A percentile compares a stretch with the other conserved stretches of the same genome.
Evolutionary conservation across 64 coral and sea anemone species (phyloP).

Genomic region (Montipora efflorescens): DNA sequence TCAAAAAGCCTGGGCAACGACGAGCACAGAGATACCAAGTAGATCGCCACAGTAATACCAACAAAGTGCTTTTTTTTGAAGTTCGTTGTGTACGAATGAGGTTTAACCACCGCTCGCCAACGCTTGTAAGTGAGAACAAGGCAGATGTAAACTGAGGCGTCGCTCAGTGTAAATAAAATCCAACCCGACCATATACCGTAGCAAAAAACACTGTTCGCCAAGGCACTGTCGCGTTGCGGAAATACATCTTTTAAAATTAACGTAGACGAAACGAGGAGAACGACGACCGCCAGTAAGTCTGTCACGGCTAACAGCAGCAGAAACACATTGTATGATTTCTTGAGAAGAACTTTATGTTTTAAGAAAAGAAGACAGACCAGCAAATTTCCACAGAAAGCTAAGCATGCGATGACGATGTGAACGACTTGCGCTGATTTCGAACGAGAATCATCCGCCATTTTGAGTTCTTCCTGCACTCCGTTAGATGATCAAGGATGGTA

Average conservation of each 20-base stretch:
- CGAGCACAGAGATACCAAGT: background rate
- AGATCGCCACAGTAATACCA: background rate
- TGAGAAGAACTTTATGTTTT: constrained; percentile 58
- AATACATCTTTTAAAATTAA: constrained; percentile 18
- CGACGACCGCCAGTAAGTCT: constrained; percentile 16
- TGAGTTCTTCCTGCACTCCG: background rate
- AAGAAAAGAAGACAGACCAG: constrained; percentile 56
- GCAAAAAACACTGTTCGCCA: constrained; percentile 2
- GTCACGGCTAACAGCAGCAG: constrained; percentile 33
- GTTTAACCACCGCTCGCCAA: constrained; percentile 72
- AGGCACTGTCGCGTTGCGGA: background rate
- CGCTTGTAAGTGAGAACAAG: constrained; percentile 65
- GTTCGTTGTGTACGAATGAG: constrained; percentile 29
- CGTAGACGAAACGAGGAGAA: background rate
- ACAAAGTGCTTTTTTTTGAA: constrained; percentile 42
- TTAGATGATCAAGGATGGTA: background rate
- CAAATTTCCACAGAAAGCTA: constrained; percentile 55
- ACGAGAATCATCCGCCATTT: too few species aligned
- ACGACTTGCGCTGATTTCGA: background rate
- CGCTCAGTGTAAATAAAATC: constrained; percentile 40
- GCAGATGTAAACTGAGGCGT: constrained; percentile 57
- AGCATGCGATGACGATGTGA: background rate
- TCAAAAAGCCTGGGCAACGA: constrained; percentile 19
- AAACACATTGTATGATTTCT: constrained; percentile 62
- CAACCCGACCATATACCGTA: constrained; percentile 37